phyloP scores from a whole-genome alignment of 1,140 invertebrate species.

The Drosophila virilis region DNA sequence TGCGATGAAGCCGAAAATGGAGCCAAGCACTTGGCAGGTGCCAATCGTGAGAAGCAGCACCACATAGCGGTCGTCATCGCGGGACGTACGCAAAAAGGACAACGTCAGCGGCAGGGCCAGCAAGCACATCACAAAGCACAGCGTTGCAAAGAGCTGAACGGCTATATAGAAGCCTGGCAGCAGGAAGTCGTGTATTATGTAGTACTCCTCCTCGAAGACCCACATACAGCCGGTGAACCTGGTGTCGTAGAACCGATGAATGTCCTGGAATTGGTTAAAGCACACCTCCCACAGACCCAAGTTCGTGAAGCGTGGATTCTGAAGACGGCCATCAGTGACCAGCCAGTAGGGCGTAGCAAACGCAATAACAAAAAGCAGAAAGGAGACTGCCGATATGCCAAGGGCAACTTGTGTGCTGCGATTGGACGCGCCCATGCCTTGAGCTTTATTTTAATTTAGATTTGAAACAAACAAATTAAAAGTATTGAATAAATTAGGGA shows the following conservation, averaged over 20 bases:
- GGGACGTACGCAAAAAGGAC: conserved; percentile 90
- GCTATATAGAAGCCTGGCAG: conserved; percentile 95
- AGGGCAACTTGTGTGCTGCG: conserved; percentile 90
- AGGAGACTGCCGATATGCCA: conserved; percentile 87
- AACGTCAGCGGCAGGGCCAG: conserved; percentile 89
- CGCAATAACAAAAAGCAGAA: conserved; percentile 92
- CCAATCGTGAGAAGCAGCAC: conserved; percentile 90
- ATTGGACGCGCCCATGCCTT: conserved; percentile 86
- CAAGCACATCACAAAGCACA: conserved; percentile 91
- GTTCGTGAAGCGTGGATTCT: conserved; percentile 91
- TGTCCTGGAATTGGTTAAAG: conserved; percentile 93
- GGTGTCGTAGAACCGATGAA: conserved; percentile 91
- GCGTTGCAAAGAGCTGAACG: conserved; percentile 96
- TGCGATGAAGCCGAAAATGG: conserved; percentile 89
- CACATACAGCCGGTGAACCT: conserved; percentile 94
- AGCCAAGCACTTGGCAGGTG: conserved; percentile 88
- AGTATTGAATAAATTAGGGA: conserved; percentile 7
- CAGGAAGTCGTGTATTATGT: conserved; percentile 93
- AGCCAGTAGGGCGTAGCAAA: conserved; percentile 98
- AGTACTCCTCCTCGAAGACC: conserved; percentile 97
- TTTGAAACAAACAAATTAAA: conserved; percentile 8
- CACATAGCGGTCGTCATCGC: conserved; percentile 91
- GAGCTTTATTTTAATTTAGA: conserved; percentile 3
- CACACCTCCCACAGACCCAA: conserved; percentile 97
- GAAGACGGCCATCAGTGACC: conserved; percentile 92